These are phyloP conservation scores for Amphiprion ocellaris DNA, from an alignment of 2,113 vertebrate genomes.

Conservation along the genomic window DNA sequence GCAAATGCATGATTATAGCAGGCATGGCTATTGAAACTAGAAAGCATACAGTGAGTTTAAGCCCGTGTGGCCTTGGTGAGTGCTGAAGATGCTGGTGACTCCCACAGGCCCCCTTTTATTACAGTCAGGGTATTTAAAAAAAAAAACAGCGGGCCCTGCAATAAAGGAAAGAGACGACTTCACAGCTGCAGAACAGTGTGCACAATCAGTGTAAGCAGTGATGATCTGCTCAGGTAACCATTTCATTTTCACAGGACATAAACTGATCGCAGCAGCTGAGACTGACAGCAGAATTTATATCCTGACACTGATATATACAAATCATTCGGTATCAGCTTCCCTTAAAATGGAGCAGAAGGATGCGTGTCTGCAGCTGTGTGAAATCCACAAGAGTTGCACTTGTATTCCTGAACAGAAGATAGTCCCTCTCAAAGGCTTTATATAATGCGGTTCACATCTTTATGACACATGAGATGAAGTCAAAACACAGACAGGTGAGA, in stretches of 20 bases:
- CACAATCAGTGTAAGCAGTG: constrained; percentile 57
- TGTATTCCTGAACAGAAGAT: constrained; percentile 26
- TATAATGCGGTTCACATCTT: constrained; percentile 32
- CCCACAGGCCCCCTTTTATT: constrained; percentile 40
- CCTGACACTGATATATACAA: constrained; percentile 66
- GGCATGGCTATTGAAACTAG: neutral
- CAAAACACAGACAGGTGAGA: constrained; percentile 35
- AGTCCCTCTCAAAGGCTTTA: constrained; percentile 12
- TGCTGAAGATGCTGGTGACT: constrained; percentile 15
- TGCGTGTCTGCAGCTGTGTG: constrained; percentile 67
- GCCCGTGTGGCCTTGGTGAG: constrained; percentile 34
- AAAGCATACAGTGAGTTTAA: constrained; percentile 16
- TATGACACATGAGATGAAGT: constrained; percentile 37
- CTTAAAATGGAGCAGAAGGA: constrained; percentile 51
- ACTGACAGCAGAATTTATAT: constrained; percentile 74
- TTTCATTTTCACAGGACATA: constrained; percentile 70
- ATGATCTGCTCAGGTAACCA: constrained; percentile 73
- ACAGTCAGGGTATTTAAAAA: constrained; percentile 51
- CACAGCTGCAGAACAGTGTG: constrained; percentile 58
- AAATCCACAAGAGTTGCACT: constrained; percentile 48
- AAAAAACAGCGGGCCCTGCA: constrained; percentile 14
- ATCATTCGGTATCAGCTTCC: constrained; percentile 65
- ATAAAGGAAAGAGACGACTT: constrained; percentile 39
- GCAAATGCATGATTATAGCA: constrained; percentile 21
- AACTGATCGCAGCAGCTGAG: constrained; percentile 75